These are phyloP conservation scores for Melanostoma mellinum DNA, from an alignment of 2,888 invertebrate genomes.

Conservation along the genomic window DNA sequence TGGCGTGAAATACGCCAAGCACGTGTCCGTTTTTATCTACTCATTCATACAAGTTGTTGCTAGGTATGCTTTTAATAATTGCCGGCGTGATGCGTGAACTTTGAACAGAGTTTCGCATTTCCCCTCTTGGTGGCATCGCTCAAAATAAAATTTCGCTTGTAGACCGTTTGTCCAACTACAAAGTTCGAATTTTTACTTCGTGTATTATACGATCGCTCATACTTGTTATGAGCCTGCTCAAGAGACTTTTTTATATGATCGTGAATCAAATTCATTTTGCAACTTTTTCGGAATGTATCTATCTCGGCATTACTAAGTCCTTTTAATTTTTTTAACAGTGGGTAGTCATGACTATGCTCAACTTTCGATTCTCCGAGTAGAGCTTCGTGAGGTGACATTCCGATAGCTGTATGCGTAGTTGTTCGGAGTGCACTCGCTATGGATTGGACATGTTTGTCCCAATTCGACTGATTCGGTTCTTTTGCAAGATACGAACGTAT, in stretches of 20 bases:
- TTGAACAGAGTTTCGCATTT: neutral
- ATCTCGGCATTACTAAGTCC: constrained; percentile 1
- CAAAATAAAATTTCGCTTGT: too few species aligned
- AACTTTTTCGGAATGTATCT: neutral
- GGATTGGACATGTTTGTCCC: neutral
- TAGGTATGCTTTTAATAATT: neutral
- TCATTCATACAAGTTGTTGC: neutral
- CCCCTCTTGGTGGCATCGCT: neutral
- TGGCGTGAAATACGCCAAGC: neutral
- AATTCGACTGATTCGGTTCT: neutral
- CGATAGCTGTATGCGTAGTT: neutral
- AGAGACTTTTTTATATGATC: constrained; percentile 4
- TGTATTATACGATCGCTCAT: too few species aligned
- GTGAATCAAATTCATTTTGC: constrained; percentile 1
- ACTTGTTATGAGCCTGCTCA: too few species aligned
- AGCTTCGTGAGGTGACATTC: too few species aligned
- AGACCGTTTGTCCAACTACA: too few species aligned
- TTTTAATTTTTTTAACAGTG: neutral
- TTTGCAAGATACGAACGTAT: neutral
- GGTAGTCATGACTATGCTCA: neutral
- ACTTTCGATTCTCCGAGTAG: neutral
- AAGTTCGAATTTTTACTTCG: too few species aligned
- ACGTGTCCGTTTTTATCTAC: neutral
- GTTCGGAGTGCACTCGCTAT: too few species aligned
- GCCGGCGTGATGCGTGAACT: too few species aligned